Percentiles rank a stretch among this genome's conserved stretches.
phyloP scores from a whole-genome alignment of 2,797 vertebrate species.

The Pteronotus mesoamericanus region DNA sequence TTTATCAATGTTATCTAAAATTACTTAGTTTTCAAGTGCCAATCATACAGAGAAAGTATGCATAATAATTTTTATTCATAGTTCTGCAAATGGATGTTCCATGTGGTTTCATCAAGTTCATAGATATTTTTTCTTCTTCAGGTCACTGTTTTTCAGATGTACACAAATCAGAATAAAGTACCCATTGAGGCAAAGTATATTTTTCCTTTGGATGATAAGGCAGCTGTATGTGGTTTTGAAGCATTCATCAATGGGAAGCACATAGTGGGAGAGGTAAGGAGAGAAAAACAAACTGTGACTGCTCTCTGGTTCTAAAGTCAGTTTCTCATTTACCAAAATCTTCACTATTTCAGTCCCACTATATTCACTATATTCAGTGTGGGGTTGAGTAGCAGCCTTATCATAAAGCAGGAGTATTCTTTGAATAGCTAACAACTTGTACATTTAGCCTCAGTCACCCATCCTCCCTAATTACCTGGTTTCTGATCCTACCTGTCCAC shows the following conservation, averaged over 20 bases:
- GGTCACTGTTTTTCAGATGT: conserved; percentile 91
- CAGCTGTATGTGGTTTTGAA: conserved; percentile 92
- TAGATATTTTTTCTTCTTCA: conserved; percentile 63
- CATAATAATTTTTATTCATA: background rate
- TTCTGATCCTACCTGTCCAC: background rate
- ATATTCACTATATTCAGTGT: no score
- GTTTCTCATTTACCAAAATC: background rate
- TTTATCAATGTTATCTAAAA: background rate
- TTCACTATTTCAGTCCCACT: background rate
- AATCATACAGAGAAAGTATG: background rate
- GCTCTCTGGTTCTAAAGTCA: background rate
- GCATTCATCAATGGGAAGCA: conserved; percentile 94
- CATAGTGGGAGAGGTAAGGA: conserved; percentile 88
- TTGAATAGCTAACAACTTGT: background rate
- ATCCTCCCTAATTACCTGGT: background rate
- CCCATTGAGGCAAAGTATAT: conserved; percentile 92
- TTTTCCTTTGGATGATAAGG: conserved; percentile 90
- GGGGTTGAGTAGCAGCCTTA: background rate
- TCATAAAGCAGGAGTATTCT: background rate
- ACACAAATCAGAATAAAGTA: conserved; percentile 83
- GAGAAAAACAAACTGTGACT: background rate
- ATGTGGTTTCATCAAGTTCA: background rate
- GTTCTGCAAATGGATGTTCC: background rate
- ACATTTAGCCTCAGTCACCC: background rate
- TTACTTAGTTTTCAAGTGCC: background rate